Evolutionary conservation across 1,140 invertebrate genomes (phyloP).

Genomic region (Drosophila pallidifrons): DNA sequence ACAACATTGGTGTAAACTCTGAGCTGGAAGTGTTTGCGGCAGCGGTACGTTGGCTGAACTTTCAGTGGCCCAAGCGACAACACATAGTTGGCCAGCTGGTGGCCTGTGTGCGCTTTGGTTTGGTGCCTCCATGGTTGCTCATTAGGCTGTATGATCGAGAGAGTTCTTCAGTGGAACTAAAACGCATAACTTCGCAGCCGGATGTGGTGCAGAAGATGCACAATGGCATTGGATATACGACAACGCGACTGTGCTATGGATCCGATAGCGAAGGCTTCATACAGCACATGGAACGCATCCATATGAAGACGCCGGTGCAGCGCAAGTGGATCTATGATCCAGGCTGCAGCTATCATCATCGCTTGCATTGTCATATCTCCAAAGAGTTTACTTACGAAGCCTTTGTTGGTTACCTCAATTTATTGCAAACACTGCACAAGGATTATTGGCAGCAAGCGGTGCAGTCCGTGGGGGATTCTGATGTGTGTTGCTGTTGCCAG

Average conservation of each 20-base stretch:
- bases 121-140: constrained; percentile 61
- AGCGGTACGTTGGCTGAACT: constrained; percentile 61
- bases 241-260: constrained; percentile 52
- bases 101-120: constrained; percentile 45
- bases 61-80: constrained; percentile 53
- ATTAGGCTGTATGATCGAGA: constrained; percentile 37
- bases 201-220: constrained; percentile 51
- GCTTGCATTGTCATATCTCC: constrained; percentile 43
- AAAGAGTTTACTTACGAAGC: constrained; percentile 43
- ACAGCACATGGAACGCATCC: constrained; percentile 29
- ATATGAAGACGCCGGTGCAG: constrained; percentile 36
- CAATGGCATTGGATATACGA: constrained; percentile 63
- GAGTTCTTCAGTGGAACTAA: constrained; percentile 11
- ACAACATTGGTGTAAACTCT: constrained; percentile 47
- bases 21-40: constrained; percentile 66
- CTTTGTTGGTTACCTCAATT: constrained; percentile 51
- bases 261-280: constrained; percentile 49
- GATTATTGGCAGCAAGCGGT: constrained; percentile 56
- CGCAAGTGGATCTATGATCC: constrained; percentile 63
- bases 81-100: constrained; percentile 6
- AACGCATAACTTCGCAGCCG: constrained; percentile 18
- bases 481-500: constrained; percentile 29
- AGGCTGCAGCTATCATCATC: constrained; percentile 59
- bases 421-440: constrained; percentile 39
- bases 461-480: constrained; percentile 29